Evolutionary conservation across 2,888 invertebrate genomes (phyloP), one percentile per base, ranked within the genome.

Genomic region (Epinotia ramella): DNA sequence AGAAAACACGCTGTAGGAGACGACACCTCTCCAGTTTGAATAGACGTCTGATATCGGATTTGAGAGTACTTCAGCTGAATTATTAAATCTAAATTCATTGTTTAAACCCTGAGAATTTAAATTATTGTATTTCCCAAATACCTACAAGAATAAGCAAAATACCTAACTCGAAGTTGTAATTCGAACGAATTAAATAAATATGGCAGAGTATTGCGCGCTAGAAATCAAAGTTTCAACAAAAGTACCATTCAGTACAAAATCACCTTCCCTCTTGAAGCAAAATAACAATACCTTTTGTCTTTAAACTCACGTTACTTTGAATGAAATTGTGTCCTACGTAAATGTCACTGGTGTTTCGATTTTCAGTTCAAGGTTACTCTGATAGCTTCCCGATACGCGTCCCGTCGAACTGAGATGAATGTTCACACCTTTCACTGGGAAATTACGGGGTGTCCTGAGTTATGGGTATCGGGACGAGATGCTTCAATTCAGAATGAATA

Each of bases 301-400:
- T 7, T 49, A 49, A 49, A 49, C 49, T 49, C 49, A 1, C 13
- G 16, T 49, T 49, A 49, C 0, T 49, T n/a, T 44, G 1, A 12
- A 18, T 18, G 4, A 65, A 16, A 24, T 65, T 65, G 16, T 11
- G 56, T 44, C 33, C 56, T 67, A 24, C 44, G 7, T 16, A 53
- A 57, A 67, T 57, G 40, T 40, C 67, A 67, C 5, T 13, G 57
- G 40, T 56, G 12, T 24, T 46, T 67, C 66, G 12, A 65, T 24
- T 49, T 24, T 49, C 49, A 49, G 24, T 53, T n/a, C 24, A 49
- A 16, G 24, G 2, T 16, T 16, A 64, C n/a, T n/a, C n/a, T n/a
- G n/a, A n/a, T 86, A 84, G 84, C 84, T 84, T 84, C 80, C 84
- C 84, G 76, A 81, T 80, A 82, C 84, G 79, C 44, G 70, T 62